Percentiles rank a stretch among this genome's conserved stretches.
Conservation (phyloP, 2,113 vertebrate species). For the Pseudopodoces humilis region DNA sequence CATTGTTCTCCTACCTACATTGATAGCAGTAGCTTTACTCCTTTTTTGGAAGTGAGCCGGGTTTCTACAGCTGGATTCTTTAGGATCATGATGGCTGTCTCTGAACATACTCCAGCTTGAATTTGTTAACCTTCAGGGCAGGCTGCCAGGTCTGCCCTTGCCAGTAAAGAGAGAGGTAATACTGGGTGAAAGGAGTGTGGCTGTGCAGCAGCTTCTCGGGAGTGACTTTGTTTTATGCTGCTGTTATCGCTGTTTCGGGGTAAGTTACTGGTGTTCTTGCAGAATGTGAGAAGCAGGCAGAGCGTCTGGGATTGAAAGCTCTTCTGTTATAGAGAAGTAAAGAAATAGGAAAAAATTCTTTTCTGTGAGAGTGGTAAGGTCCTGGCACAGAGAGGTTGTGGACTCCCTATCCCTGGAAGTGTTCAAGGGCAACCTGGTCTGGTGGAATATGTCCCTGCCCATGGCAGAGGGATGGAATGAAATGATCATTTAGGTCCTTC, state of each 20-base stretch:
- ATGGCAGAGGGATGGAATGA: not conserved
- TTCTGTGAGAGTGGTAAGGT: not conserved
- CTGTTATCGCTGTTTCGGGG: not conserved
- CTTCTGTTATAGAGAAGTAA: not conserved
- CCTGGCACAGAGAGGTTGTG: not conserved
- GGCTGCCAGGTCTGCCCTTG: not conserved
- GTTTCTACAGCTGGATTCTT: slow-evolving; percentile 38
- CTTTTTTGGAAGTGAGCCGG: not conserved
- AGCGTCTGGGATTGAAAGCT: not conserved
- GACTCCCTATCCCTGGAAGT: not conserved
- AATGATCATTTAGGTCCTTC: not conserved
- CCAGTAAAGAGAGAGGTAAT: slow-evolving; percentile 25
- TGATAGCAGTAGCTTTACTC: not conserved
- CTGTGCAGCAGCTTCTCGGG: not conserved
- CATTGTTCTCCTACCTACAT: not conserved
- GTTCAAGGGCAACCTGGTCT: not conserved
- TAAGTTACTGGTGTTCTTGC: not conserved
- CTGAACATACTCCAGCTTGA: slow-evolving; percentile 24
- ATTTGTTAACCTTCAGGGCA: slow-evolving; percentile 37
- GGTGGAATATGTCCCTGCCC: not conserved
- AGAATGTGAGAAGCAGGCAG: not conserved
- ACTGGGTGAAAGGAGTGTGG: slow-evolving; percentile 28
- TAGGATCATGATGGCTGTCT: not conserved
- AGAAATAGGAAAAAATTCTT: not conserved
- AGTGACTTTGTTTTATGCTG: not conserved